A percentile compares a stretch with the other conserved stretches of the same genome.
phyloP scores from a whole-genome alignment of 2,888 invertebrate species.

The Thera britannica region DNA sequence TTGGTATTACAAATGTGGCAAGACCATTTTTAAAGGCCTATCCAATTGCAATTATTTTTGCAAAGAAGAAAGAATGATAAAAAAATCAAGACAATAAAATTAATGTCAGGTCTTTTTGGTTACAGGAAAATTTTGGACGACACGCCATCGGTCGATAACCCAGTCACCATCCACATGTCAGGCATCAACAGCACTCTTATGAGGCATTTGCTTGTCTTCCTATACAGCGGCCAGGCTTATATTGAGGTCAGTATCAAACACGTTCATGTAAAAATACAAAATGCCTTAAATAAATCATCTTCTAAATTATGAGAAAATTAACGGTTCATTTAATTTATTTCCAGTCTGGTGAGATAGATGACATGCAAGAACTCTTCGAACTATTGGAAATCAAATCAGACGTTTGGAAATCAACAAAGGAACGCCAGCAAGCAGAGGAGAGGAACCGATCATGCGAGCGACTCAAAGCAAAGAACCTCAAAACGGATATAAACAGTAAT shows the following conservation, averaged over 20 bases:
- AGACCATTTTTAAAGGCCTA: too few species aligned
- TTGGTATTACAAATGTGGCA: not conserved
- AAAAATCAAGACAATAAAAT: not conserved
- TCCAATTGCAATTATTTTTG: too few species aligned
- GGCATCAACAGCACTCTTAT: constrained; percentile 92
- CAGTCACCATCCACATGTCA: constrained; percentile 93
- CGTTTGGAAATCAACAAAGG: constrained; percentile 87
- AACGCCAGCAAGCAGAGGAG: constrained; percentile 81
- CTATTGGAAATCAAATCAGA: constrained; percentile 94
- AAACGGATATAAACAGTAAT: constrained; percentile 82
- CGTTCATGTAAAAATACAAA: constrained; percentile 1
- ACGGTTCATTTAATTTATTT: constrained; percentile 51
- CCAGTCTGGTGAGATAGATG: constrained; percentile 92
- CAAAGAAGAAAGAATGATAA: too few species aligned
- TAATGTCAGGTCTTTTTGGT: constrained; percentile 41
- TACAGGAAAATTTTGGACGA: constrained; percentile 89
- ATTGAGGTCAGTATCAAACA: constrained; percentile 85
- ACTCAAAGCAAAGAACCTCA: constrained; percentile 74
- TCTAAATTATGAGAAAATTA: not conserved
- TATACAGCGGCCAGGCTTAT: constrained; percentile 94
- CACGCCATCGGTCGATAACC: constrained; percentile 88
- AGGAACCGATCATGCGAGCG: constrained; percentile 79
- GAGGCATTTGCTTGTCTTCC: constrained; percentile 92
- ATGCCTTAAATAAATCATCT: not conserved
- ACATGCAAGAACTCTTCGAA: constrained; percentile 92